Base-by-base conservation (phyloP, 2,797 vertebrate genomes). In the Xiphorhynchus erythropygius region DNA sequence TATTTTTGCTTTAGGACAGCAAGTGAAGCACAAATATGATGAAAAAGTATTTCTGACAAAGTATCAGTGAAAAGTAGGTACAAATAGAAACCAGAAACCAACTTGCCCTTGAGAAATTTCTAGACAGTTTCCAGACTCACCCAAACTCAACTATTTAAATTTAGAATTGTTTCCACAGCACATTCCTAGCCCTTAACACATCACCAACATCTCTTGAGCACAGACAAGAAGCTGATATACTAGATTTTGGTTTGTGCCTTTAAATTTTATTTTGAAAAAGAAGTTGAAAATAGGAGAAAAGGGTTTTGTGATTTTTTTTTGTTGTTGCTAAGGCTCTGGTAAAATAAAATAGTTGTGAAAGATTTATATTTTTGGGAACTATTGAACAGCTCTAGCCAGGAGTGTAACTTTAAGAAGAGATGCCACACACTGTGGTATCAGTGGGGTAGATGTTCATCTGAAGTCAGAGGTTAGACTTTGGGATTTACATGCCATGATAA, bases 121-220 rank as follows among this genome's bases (percentile, higher is more conserved):
- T 90, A 97, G 93, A 88, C 90, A 92, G 86, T 82, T 88, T 93
- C 81, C 92, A 97, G 86, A 87, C 92, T 90, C 89, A 82, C 70
- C 56, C 88, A 89, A 95, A 95, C 37, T 93, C 64, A 84, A 92
- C 77, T 84, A 84, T 94, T 92, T 96, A 97, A 95, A 96, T 96
- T 95, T 95, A 92, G 92, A 95, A 94, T 90, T 93, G 64, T 95
- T 95, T 95, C 93, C 86, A 93, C 77, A 94, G 85, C 90, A 82
- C 93, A 96, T 95, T 90, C 93, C 93, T 92, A 73, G 44, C 56
- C 65, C 81, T 95, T 94, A 96, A 94, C 92, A 95, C 86, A 89
- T 90, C 84, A 93, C 82, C 78, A 79, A 39, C 88, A 83, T 97
- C 80, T 76, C 84, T 46, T 53, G 37, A 89, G 70, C 32, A 33